phyloP scores from a whole-genome alignment of 1,140 invertebrate species.

The Eurosta solidaginis region DNA sequence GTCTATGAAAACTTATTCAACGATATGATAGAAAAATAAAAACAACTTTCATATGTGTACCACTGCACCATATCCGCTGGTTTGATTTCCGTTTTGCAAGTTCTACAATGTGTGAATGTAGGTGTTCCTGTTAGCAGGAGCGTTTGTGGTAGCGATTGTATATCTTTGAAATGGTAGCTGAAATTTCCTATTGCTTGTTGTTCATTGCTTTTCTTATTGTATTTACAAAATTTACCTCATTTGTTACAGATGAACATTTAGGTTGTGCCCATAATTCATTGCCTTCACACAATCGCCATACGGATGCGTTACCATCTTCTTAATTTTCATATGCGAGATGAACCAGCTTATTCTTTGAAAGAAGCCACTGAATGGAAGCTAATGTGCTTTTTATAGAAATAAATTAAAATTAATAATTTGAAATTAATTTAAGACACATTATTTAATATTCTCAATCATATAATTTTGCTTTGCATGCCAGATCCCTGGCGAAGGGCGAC shows the following conservation, averaged over 20 bases:
- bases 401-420: neutral
- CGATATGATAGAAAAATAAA: neutral
- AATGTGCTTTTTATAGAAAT: neutral
- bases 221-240: slow-evolving; percentile 20
- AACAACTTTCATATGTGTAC: neutral
- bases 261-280: neutral
- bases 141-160: neutral
- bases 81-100: neutral
- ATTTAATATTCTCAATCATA: too few species aligned
- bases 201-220: neutral
- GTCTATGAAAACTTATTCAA: neutral
- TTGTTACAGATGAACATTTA: slow-evolving; percentile 4
- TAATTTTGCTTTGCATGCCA: too few species aligned
- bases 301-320: neutral
- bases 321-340: neutral
- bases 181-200: neutral
- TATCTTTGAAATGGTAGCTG: neutral
- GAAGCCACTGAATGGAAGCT: neutral
- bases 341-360: too few species aligned
- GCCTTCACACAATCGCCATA: neutral
- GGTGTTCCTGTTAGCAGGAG: too few species aligned
- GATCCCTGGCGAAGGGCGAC: too few species aligned
- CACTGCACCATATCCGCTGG: slow-evolving; percentile 1
- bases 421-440: neutral
- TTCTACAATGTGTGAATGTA: neutral